These are phyloP conservation scores for Osmerus mordax DNA, from an alignment of 2,113 vertebrate genomes.

Conservation along the genomic window DNA sequence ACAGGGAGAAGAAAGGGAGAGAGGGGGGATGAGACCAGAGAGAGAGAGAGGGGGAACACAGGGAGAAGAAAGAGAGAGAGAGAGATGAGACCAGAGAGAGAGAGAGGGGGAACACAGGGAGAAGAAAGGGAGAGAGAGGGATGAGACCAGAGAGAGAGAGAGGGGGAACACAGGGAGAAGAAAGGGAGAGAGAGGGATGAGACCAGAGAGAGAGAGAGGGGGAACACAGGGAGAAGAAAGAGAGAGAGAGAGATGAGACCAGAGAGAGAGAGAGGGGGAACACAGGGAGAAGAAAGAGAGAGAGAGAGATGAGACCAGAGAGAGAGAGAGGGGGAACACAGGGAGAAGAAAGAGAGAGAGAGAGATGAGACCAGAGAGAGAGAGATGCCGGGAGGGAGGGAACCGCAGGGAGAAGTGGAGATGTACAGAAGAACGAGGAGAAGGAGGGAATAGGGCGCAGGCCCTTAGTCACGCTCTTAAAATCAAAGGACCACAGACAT, in stretches of 20 bases:
- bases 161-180: too few relatives aligned
- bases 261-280: too few relatives aligned
- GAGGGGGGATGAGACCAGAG: conserved; percentile 4
- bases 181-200: too few relatives aligned
- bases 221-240: too few relatives aligned
- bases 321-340: too few relatives aligned
- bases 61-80: conserved; percentile 8
- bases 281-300: too few relatives aligned
- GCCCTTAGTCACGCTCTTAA: conserved; percentile 30
- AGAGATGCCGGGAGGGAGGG: not conserved
- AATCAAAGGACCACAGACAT: conserved; percentile 56
- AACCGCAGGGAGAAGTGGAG: not conserved
- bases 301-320: too few relatives aligned
- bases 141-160: too few relatives aligned
- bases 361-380: not conserved
- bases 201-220: not conserved
- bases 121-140: conserved; percentile 13
- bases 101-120: conserved; percentile 4
- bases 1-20: conserved; percentile 15
- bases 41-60: conserved; percentile 18
- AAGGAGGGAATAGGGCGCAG: not conserved
- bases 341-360: too few relatives aligned
- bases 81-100: not conserved
- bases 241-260: conserved; percentile 15
- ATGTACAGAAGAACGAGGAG: not conserved